Conservation (phyloP, 1,140 invertebrate genomes). For the Condylostylus longicornis region DNA sequence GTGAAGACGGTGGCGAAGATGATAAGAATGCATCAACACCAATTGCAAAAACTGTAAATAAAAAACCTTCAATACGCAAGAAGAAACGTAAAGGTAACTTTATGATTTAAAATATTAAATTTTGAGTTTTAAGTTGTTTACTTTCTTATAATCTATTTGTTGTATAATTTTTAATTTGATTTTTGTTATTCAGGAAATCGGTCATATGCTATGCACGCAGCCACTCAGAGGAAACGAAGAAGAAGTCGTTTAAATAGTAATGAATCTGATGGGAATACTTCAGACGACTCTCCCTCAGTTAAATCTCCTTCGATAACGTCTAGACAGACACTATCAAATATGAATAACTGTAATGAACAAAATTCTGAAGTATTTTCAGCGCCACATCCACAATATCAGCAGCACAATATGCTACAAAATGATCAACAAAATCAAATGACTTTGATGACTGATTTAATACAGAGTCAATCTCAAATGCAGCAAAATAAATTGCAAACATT, state of each 20-base stretch:
- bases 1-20: conserved; percentile 7
- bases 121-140: too few species aligned
- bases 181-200: too few species aligned
- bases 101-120: too few species aligned
- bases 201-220: conserved; percentile 15
- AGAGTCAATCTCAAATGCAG: background rate
- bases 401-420: conserved; percentile 4
- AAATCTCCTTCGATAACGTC: too few species aligned
- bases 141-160: too few species aligned
- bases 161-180: too few species aligned
- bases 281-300: too few species aligned
- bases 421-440: conserved; percentile 1
- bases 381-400: too few species aligned
- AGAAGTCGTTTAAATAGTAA: conserved; percentile 52
- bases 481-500: conserved; percentile 2
- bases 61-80: background rate
- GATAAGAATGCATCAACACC: conserved; percentile 8
- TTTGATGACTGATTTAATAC: background rate
- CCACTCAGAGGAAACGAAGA: conserved; percentile 31
- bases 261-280: conserved; percentile 51
- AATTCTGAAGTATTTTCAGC: too few species aligned
- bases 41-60: background rate
- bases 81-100: background rate
- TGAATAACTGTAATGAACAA: too few species aligned
- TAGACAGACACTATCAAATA: too few species aligned